Base-by-base conservation (phyloP, 1,140 invertebrate genomes). In the Zaprionus davidi region DNA sequence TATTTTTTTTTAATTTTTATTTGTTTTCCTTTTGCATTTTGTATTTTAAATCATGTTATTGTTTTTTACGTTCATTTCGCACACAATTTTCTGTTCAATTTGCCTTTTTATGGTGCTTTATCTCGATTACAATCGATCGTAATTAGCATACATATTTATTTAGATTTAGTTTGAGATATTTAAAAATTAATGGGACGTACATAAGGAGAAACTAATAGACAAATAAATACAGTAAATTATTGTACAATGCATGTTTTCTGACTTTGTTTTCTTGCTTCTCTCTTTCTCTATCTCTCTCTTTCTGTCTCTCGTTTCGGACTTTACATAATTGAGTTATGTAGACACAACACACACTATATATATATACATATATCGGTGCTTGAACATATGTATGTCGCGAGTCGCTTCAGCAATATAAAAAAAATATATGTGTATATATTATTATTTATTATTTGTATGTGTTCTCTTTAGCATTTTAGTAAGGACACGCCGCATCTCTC, bases 141-240 rank as follows among this genome's bases (percentile, higher is more conserved):
- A 46, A 46, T 46, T 55, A 57, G 31, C 28, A 63, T 55, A 63
- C 58, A 63, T 55, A 36, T 26, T 31, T 51, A 49, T 12, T 68
- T 58, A 58, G 12, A 59, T 49, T 46, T 51, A 59, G 28, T 69
- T 59, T 59, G 20, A 69, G 56, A 69, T 69, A 59, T 62, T 62
- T 59, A 59, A 59, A 55, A 57, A 59, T 28, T 46, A 49, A 34
- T 65, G 46, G 31, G 46, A 53, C 20, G 28, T 53, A 15, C 34
- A 68, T 49, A 36, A 12, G 34, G 11, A 9, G 22, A 57, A 71
- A 49, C 56, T 20, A 56, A n/a, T 28, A 31, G 68, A 74, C 56
- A 73, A 81, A 81, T 58, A 69, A 24, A 74, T 71, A 71, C 17
- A 69, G 63, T 62, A 74, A 81, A 78, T 70, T 67, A 82, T 81